phyloP scores from a whole-genome alignment of 2,888 invertebrate genomes.

The Eupithecia insigniata region DNA sequence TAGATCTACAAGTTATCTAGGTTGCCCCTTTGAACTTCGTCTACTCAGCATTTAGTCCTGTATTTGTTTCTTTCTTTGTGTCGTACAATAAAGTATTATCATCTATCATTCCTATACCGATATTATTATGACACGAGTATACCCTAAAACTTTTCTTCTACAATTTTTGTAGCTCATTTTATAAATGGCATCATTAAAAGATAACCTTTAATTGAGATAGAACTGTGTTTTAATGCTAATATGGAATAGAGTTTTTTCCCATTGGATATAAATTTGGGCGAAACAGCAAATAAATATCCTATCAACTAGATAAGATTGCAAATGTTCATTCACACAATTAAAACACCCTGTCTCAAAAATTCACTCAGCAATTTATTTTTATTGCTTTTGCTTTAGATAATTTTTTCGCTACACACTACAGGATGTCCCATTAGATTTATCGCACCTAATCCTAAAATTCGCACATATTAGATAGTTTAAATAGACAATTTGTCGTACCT shows the following conservation, averaged over 20 bases:
- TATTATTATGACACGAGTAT: too few species aligned
- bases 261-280: slow-evolving; percentile 10
- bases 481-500: too few species aligned
- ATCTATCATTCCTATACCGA: not conserved
- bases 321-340: slow-evolving; percentile 71
- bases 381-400: slow-evolving; percentile 43
- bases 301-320: slow-evolving; percentile 70
- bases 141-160: not conserved
- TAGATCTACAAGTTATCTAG: not conserved
- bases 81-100: too few species aligned
- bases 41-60: too few species aligned
- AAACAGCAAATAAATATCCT: slow-evolving; percentile 53
- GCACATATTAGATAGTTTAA: too few species aligned
- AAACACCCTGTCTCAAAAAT: slow-evolving; percentile 56
- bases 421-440: slow-evolving; percentile 4
- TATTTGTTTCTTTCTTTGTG: too few species aligned
- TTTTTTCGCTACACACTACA: slow-evolving; percentile 42
- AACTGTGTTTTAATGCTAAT: slow-evolving; percentile 9
- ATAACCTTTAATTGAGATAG: slow-evolving; percentile 6
- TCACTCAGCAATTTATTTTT: slow-evolving; percentile 57
- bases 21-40: too few species aligned
- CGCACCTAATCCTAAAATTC: too few species aligned
- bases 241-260: slow-evolving; percentile 5
- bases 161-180: not conserved
- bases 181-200: not conserved